Base-by-base conservation (phyloP, 2,888 invertebrate genomes). In the Artemia sinica region DNA sequence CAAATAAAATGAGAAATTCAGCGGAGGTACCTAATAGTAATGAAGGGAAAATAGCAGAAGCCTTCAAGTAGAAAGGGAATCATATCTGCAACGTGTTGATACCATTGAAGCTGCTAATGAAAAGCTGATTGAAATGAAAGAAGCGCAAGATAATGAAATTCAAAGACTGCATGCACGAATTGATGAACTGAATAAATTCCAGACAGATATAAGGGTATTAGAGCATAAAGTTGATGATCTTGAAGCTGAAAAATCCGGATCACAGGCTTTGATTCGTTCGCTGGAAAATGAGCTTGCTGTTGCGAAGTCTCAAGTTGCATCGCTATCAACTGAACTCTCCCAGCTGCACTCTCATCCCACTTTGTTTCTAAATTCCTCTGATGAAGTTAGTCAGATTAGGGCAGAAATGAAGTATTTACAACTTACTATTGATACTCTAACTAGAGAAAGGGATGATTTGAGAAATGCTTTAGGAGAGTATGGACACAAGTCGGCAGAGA, bases 71-170 rank as follows among this genome's bases (percentile, higher is more conserved):
- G 90, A 91, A 73, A 88, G 86, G 75, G 84, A 85, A 68, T 81
- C 82, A 66, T 76, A 89, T 4, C 75, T 80, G 51, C 88, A 87
- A 75, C 84, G 85, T 76, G 82, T 89, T 68, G 89, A 90, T 74
- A 82, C 86, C 7, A 79, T 91, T 67, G 84, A 84, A 18, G 81
- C 84, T 50, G 86, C 88, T 1, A 89, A 89, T 76, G 89, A 90
- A 67, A 82, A 85, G 71, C 82, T 90, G 75, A 79, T 84, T 1
- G 89, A 91, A 75, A 84, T 87, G 78, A 91, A 90, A 77, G 89
- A 90, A 75, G 85, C 86, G 72, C 84, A 89, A 77, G 89, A 89
- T 73, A 83, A 83, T 75, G 88, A 89, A 75, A 79, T 89, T 28
- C 83, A 86, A 72, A 80, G 85, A 74, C 86, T 85, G 80, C 85